Percentiles rank a stretch among this genome's conserved stretches.
Evolutionary conservation across 2,797 vertebrate species (phyloP).

Genomic region (Epinephelus malabaricus): DNA sequence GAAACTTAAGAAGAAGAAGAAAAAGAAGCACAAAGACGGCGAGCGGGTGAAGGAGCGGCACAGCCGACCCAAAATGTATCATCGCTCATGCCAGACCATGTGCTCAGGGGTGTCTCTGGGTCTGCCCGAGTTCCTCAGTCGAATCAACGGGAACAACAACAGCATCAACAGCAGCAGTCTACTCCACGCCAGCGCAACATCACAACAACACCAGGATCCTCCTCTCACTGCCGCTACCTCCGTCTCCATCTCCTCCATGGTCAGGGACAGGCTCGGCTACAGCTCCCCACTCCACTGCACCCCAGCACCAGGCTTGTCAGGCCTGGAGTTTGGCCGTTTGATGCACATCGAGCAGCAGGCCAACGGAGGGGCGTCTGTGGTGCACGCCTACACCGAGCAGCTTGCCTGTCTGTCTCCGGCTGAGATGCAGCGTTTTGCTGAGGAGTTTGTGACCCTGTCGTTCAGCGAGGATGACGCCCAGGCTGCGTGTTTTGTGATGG

Average conservation of each 20-base stretch:
- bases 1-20: slow-evolving; percentile 99
- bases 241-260: slow-evolving; percentile 61
- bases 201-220: slow-evolving; percentile 80
- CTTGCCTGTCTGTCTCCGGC: slow-evolving; percentile 90
- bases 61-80: slow-evolving; percentile 94
- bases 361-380: slow-evolving; percentile 96
- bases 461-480: slow-evolving; percentile 93
- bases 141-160: slow-evolving; percentile 80
- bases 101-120: slow-evolving; percentile 89
- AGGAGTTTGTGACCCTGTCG: slow-evolving; percentile 94
- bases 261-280: slow-evolving; percentile 75
- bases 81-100: slow-evolving; percentile 96
- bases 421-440: slow-evolving; percentile 93
- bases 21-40: slow-evolving; percentile 99
- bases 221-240: slow-evolving; percentile 48
- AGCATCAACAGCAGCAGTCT: slow-evolving; percentile 53
- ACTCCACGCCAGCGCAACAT: slow-evolving; percentile 80
- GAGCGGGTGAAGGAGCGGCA: slow-evolving; percentile 94
- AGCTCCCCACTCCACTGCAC: slow-evolving; percentile 72
- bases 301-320: slow-evolving; percentile 84
- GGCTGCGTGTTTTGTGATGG: slow-evolving; percentile 96
- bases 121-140: slow-evolving; percentile 76
- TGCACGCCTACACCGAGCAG: slow-evolving; percentile 94
- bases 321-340: slow-evolving; percentile 93
- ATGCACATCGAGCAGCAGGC: slow-evolving; percentile 98